Evolutionary conservation across 2,888 invertebrate species (phyloP).

Genomic region (Drosophila quasianomalipes): DNA sequence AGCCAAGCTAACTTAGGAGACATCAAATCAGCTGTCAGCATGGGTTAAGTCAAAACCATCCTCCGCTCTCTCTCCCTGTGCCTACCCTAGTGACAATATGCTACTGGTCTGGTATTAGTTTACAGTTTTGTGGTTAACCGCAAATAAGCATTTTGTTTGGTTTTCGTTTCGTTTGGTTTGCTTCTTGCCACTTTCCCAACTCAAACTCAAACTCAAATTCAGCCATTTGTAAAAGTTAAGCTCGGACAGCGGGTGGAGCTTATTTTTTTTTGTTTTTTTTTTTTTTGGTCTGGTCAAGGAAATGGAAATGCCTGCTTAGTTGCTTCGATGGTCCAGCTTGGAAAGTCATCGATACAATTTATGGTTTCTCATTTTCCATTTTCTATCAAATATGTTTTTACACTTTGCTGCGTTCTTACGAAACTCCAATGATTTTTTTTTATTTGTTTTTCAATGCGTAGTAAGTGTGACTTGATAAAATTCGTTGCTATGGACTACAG

Average conservation of each 20-base stretch:
- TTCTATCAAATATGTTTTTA: conserved; percentile 42
- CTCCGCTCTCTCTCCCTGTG: not conserved
- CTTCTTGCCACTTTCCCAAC: conserved; percentile 44
- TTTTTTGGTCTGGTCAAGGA: conserved; percentile 8
- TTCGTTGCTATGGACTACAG: conserved; percentile 16
- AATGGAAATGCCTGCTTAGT: conserved; percentile 34
- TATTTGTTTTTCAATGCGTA: conserved; percentile 36
- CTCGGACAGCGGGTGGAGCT: conserved; percentile 25
- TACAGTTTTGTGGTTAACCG: conserved; percentile 77
- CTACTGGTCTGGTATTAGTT: conserved; percentile 55
- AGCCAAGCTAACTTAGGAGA: conserved; percentile 42
- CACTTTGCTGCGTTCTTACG: conserved; percentile 51
- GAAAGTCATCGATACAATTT: conserved; percentile 50
- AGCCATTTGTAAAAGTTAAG: conserved; percentile 62
- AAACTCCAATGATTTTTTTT: conserved; percentile 20
- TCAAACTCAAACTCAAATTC: conserved; percentile 42
- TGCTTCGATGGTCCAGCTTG: conserved; percentile 42
- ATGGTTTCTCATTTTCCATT: conserved; percentile 32
- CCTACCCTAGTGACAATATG: conserved; percentile 27
- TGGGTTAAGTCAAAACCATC: conserved; percentile 14
- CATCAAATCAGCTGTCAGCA: conserved; percentile 57
- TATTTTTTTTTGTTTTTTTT: not conserved
- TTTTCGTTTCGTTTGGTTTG: conserved; percentile 34
- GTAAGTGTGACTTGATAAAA: conserved; percentile 18
- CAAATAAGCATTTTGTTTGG: conserved; percentile 76